Conservation (phyloP, 2,797 vertebrate genomes). For the Neosilurus hyrtlii region DNA sequence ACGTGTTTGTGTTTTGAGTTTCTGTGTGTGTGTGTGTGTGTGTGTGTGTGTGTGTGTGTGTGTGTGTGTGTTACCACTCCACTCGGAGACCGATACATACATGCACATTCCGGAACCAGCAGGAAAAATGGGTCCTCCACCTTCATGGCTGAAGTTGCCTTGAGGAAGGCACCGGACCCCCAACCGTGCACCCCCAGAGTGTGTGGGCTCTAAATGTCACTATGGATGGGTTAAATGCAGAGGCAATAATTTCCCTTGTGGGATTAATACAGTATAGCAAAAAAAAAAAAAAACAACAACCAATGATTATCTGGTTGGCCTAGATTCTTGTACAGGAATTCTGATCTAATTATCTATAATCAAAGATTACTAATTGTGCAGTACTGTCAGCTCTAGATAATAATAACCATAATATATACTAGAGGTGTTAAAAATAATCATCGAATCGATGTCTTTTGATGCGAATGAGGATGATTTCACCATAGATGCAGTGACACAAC, state of each 20-base stretch:
- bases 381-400: neutral
- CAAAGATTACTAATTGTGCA: neutral
- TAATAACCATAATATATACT: neutral
- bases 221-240: no score
- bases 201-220: neutral
- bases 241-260: no score
- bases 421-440: no score
- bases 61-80: neutral
- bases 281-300: neutral
- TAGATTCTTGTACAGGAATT: neutral
- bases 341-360: neutral
- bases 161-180: no score
- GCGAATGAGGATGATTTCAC: no score
- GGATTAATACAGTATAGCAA: no score
- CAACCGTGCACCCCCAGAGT: no score
- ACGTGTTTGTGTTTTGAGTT: conserved; percentile 49
- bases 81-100: neutral
- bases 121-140: no score
- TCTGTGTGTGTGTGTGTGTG: conserved; percentile 6
- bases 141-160: no score
- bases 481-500: no score
- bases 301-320: neutral
- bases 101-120: neutral
- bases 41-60: neutral
- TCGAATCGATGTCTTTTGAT: no score